Base-by-base conservation (phyloP, 2,888 invertebrate species). In the Diarsia rubi region DNA sequence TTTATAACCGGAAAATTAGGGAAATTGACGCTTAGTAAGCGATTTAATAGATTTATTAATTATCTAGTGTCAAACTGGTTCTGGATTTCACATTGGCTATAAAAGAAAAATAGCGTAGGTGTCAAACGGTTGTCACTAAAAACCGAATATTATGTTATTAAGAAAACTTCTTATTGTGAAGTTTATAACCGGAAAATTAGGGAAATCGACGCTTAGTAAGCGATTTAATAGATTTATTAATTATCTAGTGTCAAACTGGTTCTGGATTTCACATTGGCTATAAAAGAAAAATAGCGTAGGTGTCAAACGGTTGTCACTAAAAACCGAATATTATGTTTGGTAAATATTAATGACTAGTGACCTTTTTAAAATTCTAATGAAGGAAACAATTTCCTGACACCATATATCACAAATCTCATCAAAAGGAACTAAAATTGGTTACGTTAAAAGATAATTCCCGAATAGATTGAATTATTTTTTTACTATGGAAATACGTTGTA, bases 261-360 rank as follows among this genome's bases (percentile, higher is more conserved):
- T 31, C 5, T 2, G 9, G 31, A 54, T 83, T 67, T 49, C 45
- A 47, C n/a, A 52, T n/a, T 66, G 5, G 12, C 5, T 59, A 9
- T 63, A 52, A n/a, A 62, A 60, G 16, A 27, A 77, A 60, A 71
- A 31, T n/a, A 37, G 21, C 44, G 83, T 83, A 63, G 86, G 77
- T 27, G 47, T 65, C 9, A 31, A 24, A 9, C 37, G 47, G 14
- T 52, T 79, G 65, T 21, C 47, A 71, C 21, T 74, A 62, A 77
- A 44, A 82, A 63, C 45, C 60, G n/a, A 54, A 74, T 44, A 59
- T 68, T 79, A 12, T 49, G 42, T 76, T 74, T 57, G 75, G 63
- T 11, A 62, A 70, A 60, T 27, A 37, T 49, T 75, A 86, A 83
- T 75, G 37, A 70, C 52, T 66, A 45, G 24, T 86, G 68, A 86